Evolutionary conservation across 2,797 vertebrate genomes (phyloP).

Genomic region (Passerculus sandwichensis): DNA sequence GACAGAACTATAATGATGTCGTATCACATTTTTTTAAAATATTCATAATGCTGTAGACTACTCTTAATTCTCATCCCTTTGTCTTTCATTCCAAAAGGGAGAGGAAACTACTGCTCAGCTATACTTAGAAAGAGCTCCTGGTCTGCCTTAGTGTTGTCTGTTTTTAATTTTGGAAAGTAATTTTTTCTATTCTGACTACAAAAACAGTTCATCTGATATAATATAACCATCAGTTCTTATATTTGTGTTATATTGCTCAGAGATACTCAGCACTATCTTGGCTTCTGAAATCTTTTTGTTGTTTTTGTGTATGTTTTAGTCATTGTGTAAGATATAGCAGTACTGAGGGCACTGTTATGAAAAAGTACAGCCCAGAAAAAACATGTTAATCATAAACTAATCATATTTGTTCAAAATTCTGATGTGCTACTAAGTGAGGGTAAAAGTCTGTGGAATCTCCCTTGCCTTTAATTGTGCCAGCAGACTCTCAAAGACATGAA

Average conservation of each 20-base stretch:
- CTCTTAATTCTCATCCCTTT: not conserved
- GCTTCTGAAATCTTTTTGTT: not conserved
- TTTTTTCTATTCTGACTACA: not conserved
- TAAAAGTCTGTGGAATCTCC: not conserved
- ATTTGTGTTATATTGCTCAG: not conserved
- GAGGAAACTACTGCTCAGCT: not conserved
- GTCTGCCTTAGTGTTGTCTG: not conserved
- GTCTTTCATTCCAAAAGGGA: not conserved
- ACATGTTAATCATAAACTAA: not conserved
- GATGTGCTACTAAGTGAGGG: not conserved
- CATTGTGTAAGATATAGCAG: not conserved
- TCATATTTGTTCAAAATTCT: not conserved
- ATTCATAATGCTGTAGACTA: not conserved
- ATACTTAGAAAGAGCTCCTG: not conserved
- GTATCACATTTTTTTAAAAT: not conserved
- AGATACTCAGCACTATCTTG: not conserved
- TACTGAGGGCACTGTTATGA: not conserved
- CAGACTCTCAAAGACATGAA: not conserved
- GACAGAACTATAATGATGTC: not conserved
- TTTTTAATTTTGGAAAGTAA: not conserved
- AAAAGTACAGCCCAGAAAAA: not conserved
- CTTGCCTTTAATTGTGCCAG: slow-evolving; percentile 22
- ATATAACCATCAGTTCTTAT: not conserved
- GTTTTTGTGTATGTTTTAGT: not conserved
- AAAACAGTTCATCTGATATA: not conserved